A percentile compares a stretch with the other conserved stretches of the same genome.
Conservation (phyloP, 2,888 invertebrate species). For the Ommatoiulus sabulosus region DNA sequence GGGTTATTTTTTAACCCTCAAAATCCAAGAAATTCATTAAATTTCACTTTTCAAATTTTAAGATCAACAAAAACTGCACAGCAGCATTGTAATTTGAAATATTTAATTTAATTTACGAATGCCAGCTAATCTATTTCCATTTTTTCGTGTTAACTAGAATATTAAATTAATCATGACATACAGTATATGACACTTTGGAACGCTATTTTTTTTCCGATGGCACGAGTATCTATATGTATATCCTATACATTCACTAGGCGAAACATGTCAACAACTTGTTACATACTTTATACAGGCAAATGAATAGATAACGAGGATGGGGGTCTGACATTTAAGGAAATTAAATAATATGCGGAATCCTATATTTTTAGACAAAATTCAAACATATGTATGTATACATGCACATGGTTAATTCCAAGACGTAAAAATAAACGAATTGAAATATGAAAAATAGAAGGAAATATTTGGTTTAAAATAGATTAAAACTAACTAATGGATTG, state of each 20-base stretch:
- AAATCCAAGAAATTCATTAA: too few species aligned
- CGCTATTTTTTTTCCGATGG: not conserved
- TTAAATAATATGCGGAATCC: not conserved
- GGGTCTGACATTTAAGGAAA: not conserved
- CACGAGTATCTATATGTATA: not conserved
- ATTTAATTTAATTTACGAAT: not conserved
- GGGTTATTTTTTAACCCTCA: too few species aligned
- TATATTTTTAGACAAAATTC: too few species aligned
- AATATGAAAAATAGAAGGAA: too few species aligned
- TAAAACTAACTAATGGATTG: too few species aligned
- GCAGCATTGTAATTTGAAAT: not conserved
- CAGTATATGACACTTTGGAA: conserved; percentile 19
- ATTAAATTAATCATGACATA: not conserved
- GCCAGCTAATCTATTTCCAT: conserved; percentile 3
- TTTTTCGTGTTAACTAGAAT: not conserved
- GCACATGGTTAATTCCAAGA: too few species aligned
- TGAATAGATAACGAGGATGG: too few species aligned
- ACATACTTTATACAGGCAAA: too few species aligned
- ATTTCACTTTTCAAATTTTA: not conserved
- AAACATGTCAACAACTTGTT: not conserved
- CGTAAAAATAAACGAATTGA: too few species aligned
- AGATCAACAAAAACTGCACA: not conserved
- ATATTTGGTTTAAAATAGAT: too few species aligned
- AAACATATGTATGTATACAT: too few species aligned
- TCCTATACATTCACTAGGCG: not conserved